Percentiles rank a stretch among this genome's conserved stretches.
These are phyloP conservation scores for Montipora sp. DNA, from an alignment of 64 coral and sea anemone species.

Conservation along the genomic window DNA sequence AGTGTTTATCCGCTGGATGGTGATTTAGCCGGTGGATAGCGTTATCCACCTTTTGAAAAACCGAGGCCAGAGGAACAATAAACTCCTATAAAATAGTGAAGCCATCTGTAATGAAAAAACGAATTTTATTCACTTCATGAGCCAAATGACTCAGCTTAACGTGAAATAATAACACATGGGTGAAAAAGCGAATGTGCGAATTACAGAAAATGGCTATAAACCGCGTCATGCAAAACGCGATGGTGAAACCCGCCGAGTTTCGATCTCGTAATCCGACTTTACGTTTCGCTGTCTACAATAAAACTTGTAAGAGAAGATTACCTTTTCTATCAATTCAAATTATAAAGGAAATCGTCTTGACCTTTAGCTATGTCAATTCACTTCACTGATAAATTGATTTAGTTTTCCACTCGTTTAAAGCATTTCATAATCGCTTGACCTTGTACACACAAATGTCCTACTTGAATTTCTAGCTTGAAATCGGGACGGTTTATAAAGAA, in stretches of 20 bases:
- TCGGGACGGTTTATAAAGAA: too few species aligned
- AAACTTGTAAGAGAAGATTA: background rate
- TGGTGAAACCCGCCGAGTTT: background rate
- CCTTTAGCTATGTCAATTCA: background rate
- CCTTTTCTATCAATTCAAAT: background rate
- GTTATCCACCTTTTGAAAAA: too few species aligned
- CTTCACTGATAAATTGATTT: background rate
- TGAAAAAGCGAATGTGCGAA: background rate
- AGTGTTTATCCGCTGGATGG: too few species aligned
- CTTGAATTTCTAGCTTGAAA: background rate
- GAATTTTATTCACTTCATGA: background rate
- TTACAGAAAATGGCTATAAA: background rate
- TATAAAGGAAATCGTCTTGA: background rate
- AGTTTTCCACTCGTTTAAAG: background rate
- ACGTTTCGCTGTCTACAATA: background rate
- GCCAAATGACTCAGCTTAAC: background rate
- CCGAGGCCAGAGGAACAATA: too few species aligned
- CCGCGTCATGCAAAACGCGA: background rate
- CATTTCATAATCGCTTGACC: background rate
- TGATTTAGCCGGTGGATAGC: too few species aligned
- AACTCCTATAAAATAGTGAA: background rate
- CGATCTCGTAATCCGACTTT: background rate
- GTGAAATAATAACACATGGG: background rate
- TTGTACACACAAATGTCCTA: background rate
- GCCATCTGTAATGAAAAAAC: background rate